A percentile compares a stretch with the other conserved stretches of the same genome.
phyloP scores from a whole-genome alignment of 2,888 invertebrate genomes.

The Chaetoderma sp. region DNA sequence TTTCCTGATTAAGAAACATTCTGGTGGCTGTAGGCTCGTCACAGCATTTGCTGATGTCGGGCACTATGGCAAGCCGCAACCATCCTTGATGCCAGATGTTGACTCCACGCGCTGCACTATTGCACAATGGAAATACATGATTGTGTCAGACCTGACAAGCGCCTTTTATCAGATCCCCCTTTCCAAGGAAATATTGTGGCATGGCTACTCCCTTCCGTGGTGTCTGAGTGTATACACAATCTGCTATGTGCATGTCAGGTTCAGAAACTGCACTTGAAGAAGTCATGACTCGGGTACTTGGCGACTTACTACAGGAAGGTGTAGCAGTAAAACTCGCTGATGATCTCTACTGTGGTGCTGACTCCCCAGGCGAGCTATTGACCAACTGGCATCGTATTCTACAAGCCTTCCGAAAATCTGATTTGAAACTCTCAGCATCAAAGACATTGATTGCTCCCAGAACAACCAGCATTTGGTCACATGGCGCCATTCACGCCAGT shows the following conservation, averaged over 20 bases:
- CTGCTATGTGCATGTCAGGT: constrained; percentile 38
- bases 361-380: background rate
- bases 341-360: constrained; percentile 12
- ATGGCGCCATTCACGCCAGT: constrained; percentile 28
- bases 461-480: constrained; percentile 20
- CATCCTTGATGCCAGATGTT: constrained; percentile 32
- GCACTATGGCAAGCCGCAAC: constrained; percentile 42
- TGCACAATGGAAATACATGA: constrained; percentile 30
- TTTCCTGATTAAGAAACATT: constrained; percentile 40
- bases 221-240: constrained; percentile 34
- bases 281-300: constrained; percentile 31
- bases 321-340: constrained; percentile 29
- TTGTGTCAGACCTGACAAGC: constrained; percentile 18
- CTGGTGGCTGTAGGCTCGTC: constrained; percentile 37
- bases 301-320: constrained; percentile 30
- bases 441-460: constrained; percentile 25
- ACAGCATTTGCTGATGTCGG: constrained; percentile 41
- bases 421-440: constrained; percentile 17
- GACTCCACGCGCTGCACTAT: constrained; percentile 18
- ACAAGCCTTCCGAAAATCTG: background rate
- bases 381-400: constrained; percentile 17
- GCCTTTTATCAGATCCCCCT: constrained; percentile 43
- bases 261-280: constrained; percentile 34
- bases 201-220: constrained; percentile 37
- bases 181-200: constrained; percentile 31